Evolutionary conservation across 2,888 invertebrate species (phyloP), one percentile per base, ranked within the genome.

Genomic region (Synergus umbraculus): DNA sequence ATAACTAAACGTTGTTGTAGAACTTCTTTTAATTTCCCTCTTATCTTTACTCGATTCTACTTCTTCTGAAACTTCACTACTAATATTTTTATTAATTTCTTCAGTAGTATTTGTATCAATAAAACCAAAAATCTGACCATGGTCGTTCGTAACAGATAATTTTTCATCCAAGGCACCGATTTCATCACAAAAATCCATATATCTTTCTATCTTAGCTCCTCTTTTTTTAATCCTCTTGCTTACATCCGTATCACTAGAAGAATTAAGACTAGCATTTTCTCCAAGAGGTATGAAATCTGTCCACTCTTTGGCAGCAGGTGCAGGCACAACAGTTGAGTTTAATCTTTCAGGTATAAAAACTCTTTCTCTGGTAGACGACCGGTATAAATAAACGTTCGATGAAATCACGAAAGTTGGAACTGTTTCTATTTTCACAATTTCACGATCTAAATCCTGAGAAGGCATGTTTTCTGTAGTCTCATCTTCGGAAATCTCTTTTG

Each of bases 341-440:
- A 73, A 43, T 73, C 13, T 81, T 8, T 86, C 79, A 41, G 91
- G 92, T 80, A 90, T 66, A 83, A 92, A 92, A 54, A 78, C 83
- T 83, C 92, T 87, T 83, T 91, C 88, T 4, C 86, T 88, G 73
- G 78, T 80, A 0, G 89, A 90, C 46, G 84, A 83, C 81, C 92
- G 88, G 60, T 89, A 89, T 76, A 88, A 85, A 77, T 92, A 92
- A 54, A 91, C 83, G 84, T 87, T 80, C 5, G 86, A 85, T 5
- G 88, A 86, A 49, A 88, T 4, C 18, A 76, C 77, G 58, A 78
- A 82, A 44, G 29, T 29, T 78, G 63, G n/a, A 77, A 13, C 29
- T 64, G 80, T 58, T 76, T 79, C 64, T 44, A 54, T 78, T 78
- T 82, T 78, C 7, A 46, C 29, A 41, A 41, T 54, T 60, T 79